Base-by-base conservation (phyloP, 2,888 invertebrate genomes). In the Loripinus fragilis region DNA sequence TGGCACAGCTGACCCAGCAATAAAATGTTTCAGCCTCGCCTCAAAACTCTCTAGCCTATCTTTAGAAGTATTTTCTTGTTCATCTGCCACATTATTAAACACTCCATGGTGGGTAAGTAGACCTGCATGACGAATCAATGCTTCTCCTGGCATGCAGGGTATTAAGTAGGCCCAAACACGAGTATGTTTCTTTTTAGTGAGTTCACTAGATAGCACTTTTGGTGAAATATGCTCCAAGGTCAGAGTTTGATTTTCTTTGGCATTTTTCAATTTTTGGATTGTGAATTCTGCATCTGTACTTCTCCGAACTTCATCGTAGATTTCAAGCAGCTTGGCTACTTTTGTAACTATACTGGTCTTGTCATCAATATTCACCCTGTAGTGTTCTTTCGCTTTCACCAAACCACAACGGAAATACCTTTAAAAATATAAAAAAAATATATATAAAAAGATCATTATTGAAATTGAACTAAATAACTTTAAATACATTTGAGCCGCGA, bases 221-320 rank as follows among this genome's bases (percentile, higher is more conserved):
- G 60, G 20, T 20, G 30, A 60, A 12, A 60, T 25, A 60, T 60
- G 60, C 60, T 60, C 60, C 28, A 60, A 28, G 17, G 60, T 60
- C 8, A 60, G 7, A 17, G 8, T 3, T 5, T 30, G 60, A 17
- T 30, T 10, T 3, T 5, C 3, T 28, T 28, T 33, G 30, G 1
- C 20, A 1, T 33, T 33, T 1, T 3, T 60, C 20, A 52, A 20
- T 25, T 52, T 52, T 2, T 52, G 5, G 20, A 10, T 52, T 7
- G 25, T 52, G 25, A 25, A 25, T 7, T 52, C 52, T 20, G 10
- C 25, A 38, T 38, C 12, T 5, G 5, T 12, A 38, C 12, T 5
- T 38, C 38, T 38, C 12, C 38, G 38, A 38, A 38, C 7, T 38
- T 8, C 5, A 15, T 52, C 52, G 23, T 60, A 60, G 5, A 33